Conservation (phyloP, 1,140 invertebrate genomes). For the Aphelenchoides fujianensis region DNA sequence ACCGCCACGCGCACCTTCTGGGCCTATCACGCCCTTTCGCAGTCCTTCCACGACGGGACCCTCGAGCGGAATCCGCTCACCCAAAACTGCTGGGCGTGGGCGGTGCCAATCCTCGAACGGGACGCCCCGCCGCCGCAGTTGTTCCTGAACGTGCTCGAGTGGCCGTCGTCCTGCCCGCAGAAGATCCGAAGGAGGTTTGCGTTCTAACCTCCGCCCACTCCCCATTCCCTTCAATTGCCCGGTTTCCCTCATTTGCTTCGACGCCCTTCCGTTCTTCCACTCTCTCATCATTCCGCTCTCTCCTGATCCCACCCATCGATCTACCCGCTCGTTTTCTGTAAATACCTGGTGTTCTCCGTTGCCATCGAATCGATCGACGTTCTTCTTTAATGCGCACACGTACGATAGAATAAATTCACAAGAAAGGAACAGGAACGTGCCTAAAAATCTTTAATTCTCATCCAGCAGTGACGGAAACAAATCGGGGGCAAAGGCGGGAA, state of each 20-base stretch:
- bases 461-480: too few species aligned
- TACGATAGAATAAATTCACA: too few species aligned
- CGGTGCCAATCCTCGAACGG: slow-evolving; percentile 26
- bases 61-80: slow-evolving; percentile 26
- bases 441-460: too few species aligned
- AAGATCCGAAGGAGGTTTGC: slow-evolving; percentile 27
- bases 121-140: slow-evolving; percentile 36
- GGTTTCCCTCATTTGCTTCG: not conserved
- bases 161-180: slow-evolving; percentile 31
- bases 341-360: too few species aligned
- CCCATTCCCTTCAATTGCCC: not conserved
- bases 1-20: slow-evolving; percentile 81
- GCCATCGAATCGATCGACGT: not conserved
- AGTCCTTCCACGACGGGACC: slow-evolving; percentile 27
- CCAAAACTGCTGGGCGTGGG: slow-evolving; percentile 26
- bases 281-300: not conserved
- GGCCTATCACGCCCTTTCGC: slow-evolving; percentile 74
- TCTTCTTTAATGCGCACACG: too few species aligned
- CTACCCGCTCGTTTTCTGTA: too few species aligned
- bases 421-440: too few species aligned
- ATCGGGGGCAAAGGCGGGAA: too few species aligned
- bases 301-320: not conserved
- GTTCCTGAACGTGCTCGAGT: slow-evolving; percentile 33
- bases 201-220: not conserved
- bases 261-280: not conserved